phyloP scores from a whole-genome alignment of 2,888 invertebrate species.

The Nesidiocoris tenuis region DNA sequence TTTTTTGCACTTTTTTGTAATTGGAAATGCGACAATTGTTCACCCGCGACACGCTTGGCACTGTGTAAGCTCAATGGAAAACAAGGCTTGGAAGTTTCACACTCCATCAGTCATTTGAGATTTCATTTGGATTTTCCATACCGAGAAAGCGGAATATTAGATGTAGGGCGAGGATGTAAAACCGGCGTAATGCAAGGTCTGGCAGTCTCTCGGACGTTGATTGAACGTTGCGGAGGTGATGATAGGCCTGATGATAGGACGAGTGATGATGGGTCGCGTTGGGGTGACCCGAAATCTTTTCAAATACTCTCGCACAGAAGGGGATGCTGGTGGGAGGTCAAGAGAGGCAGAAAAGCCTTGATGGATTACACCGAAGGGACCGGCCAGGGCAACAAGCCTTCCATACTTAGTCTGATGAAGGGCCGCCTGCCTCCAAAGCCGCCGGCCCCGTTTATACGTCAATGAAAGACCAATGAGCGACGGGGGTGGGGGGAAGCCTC shows the following conservation, averaged over 20 bases:
- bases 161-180: not conserved
- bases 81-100: no score
- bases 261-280: not conserved
- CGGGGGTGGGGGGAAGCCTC: not conserved
- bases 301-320: not conserved
- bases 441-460: not conserved
- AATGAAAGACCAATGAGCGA: not conserved
- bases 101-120: no score
- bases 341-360: conserved; percentile 23
- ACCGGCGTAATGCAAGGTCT: not conserved
- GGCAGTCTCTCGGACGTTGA: not conserved
- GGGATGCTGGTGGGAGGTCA: not conserved
- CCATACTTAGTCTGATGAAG: not conserved
- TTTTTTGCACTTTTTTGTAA: no score
- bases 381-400: not conserved
- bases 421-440: not conserved
- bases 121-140: not conserved
- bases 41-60: no score
- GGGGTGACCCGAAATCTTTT: not conserved
- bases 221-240: not conserved
- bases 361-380: conserved; percentile 34
- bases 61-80: no score
- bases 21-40: no score
- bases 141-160: not conserved
- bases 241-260: not conserved